Percentiles rank a stretch among this genome's conserved stretches.
Evolutionary conservation across 2,797 vertebrate genomes (phyloP).

Genomic region (Hipposideros larvatus): DNA sequence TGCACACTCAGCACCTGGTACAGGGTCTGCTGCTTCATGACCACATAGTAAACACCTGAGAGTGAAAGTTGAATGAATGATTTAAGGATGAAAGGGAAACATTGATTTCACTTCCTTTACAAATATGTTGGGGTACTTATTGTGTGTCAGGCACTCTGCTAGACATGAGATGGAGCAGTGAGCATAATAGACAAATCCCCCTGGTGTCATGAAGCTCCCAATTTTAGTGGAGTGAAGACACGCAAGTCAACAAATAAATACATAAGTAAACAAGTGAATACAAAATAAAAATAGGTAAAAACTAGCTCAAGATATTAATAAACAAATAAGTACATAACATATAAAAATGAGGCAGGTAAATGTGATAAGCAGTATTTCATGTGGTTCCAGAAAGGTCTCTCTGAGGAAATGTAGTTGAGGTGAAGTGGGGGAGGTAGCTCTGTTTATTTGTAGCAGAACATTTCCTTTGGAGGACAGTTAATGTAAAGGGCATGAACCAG

Average conservation of each 20-base stretch:
- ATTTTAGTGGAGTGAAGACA: not conserved
- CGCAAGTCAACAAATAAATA: not conserved
- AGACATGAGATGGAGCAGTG: not conserved
- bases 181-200: not conserved
- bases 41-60: not conserved
- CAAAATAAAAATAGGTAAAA: not conserved
- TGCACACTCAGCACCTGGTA: not conserved
- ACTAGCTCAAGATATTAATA: not conserved
- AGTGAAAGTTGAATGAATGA: not conserved
- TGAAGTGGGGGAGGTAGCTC: not conserved
- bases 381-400: not conserved
- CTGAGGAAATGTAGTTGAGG: not conserved
- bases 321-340: not conserved
- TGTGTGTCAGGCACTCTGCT: not conserved
- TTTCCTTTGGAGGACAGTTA: not conserved
- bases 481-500: not conserved
- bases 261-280: not conserved
- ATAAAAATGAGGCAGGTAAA: not conserved
- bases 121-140: not conserved
- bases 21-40: not conserved
- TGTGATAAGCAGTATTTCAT: not conserved
- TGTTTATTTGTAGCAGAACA: not conserved
- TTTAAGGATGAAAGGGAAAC: not conserved
- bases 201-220: not conserved
- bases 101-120: not conserved